These are phyloP conservation scores for Manacus vitellinus DNA, from an alignment of 2,113 vertebrate species.

Conservation along the genomic window DNA sequence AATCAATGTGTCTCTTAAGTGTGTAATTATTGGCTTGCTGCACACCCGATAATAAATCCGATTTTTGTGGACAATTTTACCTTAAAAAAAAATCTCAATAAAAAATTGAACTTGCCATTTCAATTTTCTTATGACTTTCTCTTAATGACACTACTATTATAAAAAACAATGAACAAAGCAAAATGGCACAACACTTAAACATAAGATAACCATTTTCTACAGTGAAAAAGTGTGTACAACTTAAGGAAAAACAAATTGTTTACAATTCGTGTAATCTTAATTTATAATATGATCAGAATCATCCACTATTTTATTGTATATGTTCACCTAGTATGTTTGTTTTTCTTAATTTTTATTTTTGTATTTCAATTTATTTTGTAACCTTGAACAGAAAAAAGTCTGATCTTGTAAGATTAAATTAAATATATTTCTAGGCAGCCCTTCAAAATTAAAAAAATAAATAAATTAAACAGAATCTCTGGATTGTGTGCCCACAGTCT, in stretches of 20 bases:
- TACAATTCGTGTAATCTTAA: background rate
- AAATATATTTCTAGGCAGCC: background rate
- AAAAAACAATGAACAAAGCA: background rate
- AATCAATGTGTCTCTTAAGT: background rate
- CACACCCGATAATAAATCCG: background rate
- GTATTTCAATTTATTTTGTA: background rate
- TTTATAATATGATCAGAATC: background rate
- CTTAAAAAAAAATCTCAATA: background rate
- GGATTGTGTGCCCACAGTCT: background rate
- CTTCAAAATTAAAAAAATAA: background rate
- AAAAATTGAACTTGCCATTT: background rate
- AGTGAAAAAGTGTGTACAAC: background rate
- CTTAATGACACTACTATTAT: background rate
- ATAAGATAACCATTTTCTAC: background rate
- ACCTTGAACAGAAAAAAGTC: background rate
- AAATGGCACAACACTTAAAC: background rate
- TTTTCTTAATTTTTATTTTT: background rate
- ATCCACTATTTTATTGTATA: background rate
- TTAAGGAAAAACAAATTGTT: background rate
- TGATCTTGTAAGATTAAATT: background rate
- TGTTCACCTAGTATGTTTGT: background rate
- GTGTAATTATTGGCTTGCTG: background rate
- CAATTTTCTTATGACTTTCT: constrained; percentile 4
- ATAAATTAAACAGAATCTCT: background rate
- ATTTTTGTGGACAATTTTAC: background rate